Conservation (phyloP, 1,140 invertebrate species). For the Cataglyphis hispanica region DNA sequence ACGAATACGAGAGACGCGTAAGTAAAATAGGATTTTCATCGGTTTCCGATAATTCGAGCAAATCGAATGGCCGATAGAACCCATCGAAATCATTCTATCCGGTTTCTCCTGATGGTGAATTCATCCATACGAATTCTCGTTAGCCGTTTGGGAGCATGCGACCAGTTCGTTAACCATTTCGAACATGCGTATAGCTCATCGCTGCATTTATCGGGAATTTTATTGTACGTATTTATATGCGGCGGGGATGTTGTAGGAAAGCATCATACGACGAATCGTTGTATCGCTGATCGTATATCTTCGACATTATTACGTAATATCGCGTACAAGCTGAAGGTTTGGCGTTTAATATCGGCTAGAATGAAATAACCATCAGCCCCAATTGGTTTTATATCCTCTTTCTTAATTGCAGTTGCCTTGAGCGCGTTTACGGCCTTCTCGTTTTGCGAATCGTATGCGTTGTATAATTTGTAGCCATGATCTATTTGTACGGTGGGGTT, state of each 20-base stretch:
- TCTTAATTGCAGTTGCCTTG: conserved; percentile 39
- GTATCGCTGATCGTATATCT: conserved; percentile 29
- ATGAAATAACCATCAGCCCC: conserved; percentile 9
- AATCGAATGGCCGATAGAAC: conserved; percentile 73
- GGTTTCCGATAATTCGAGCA: conserved; percentile 74
- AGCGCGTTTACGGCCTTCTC: conserved; percentile 32
- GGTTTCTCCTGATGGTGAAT: conserved; percentile 70
- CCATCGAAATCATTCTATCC: conserved; percentile 71
- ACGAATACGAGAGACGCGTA: conserved; percentile 63
- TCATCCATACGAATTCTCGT: conserved; percentile 71
- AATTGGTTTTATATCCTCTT: not conserved
- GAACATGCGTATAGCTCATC: conserved; percentile 20
- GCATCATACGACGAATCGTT: not conserved
- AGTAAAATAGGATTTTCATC: conserved; percentile 75
- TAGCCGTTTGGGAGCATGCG: conserved; percentile 67
- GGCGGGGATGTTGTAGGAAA: not conserved
- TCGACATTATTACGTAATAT: conserved; percentile 25
- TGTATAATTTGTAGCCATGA: conserved; percentile 51
- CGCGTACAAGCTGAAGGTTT: not conserved
- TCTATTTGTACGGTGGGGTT: conserved; percentile 39
- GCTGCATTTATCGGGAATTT: conserved; percentile 34
- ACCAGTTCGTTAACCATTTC: conserved; percentile 56
- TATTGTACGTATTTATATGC: not conserved
- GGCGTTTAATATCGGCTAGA: conserved; percentile 23
- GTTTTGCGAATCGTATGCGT: conserved; percentile 30